Evolutionary conservation across 2,888 invertebrate genomes (phyloP), one percentile per base, ranked within the genome.

Genomic region (Adela reaumurella): DNA sequence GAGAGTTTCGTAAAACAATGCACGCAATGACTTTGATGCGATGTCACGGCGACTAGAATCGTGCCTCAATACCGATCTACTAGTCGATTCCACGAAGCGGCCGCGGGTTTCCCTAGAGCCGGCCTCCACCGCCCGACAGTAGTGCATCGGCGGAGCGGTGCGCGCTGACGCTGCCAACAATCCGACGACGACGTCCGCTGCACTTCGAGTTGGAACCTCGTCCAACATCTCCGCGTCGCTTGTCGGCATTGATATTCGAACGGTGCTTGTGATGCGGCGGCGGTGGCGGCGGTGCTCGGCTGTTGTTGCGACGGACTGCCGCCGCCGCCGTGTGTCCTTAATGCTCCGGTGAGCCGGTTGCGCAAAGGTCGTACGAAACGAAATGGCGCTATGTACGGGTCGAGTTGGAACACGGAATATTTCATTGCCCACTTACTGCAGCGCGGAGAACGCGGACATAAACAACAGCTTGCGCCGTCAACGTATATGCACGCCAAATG

Each of bases 311-410:
- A 14, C 35, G 35, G 14, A 24, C 35, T 4, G 35, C 35, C 8
- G n/a, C 61, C 60, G 60, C 58, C 58, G 56, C 60, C 57, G 62
- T 66, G 62, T 65, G 67, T 68, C 69, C 67, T 68, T 68, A 68
- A 70, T 68, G 72, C 61, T 66, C 65, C 66, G 68, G 58, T 62
- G 64, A 35, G 35, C 58, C 60, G 62, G 63, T 68, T 66, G 64
- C 62, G 65, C 63, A 69, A 70, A 71, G 71, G 69, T 64, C 68
- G 65, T 66, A 61, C 62, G 64, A 64, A n/a, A 58, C 63, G 63
- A 68, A 65, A 62, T 60, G 60, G 59, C 56, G 63, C 58, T 24
- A 24, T 4, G 24, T 24, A 24, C 4, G 24, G 24, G 11, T 35
- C 35, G n/a, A 35, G 3, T 14, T 35, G 11, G n/a, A 35, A 35